A percentile compares a stretch with the other conserved stretches of the same genome.
These are phyloP conservation scores for Halcyon smyrnensis DNA, from an alignment of 2,797 vertebrate species.

Conservation along the genomic window DNA sequence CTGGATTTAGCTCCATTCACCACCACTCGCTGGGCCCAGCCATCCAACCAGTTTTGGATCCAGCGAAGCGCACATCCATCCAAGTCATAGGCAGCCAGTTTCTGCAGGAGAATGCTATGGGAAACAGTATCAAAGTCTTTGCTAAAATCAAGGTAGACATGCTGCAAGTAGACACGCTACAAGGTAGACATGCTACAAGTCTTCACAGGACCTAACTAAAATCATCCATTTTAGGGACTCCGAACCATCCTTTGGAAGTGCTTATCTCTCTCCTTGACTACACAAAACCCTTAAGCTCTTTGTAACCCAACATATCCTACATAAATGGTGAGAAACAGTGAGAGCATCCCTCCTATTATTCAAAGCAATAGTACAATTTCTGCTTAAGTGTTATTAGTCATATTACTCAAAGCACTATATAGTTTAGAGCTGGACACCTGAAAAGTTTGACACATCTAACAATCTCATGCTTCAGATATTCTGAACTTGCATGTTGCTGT, in stretches of 20 bases:
- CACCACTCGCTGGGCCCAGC: too few relatives aligned
- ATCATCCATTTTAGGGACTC: not conserved
- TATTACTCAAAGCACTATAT: not conserved
- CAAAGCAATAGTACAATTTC: not conserved
- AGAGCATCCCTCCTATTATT: not conserved
- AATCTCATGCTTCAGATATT: not conserved
- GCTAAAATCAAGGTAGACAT: too few relatives aligned
- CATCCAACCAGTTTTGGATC: too few relatives aligned
- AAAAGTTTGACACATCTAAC: not conserved
- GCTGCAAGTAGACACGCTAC: too few relatives aligned
- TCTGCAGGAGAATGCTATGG: too few relatives aligned
- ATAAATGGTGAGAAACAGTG: not conserved
- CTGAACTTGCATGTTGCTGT: not conserved
- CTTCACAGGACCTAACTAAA: not conserved
- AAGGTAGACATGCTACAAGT: too few relatives aligned
- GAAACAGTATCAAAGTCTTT: too few relatives aligned
- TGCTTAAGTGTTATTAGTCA: not conserved
- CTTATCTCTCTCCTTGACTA: not conserved
- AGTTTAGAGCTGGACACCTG: not conserved
- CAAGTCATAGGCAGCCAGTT: too few relatives aligned
- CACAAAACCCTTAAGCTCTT: not conserved
- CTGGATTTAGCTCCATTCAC: too few relatives aligned
- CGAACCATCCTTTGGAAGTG: not conserved
- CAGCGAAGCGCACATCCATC: too few relatives aligned
- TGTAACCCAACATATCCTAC: not conserved